Conservation (phyloP, 2,113 vertebrate species). For the Gambusia affinis region DNA sequence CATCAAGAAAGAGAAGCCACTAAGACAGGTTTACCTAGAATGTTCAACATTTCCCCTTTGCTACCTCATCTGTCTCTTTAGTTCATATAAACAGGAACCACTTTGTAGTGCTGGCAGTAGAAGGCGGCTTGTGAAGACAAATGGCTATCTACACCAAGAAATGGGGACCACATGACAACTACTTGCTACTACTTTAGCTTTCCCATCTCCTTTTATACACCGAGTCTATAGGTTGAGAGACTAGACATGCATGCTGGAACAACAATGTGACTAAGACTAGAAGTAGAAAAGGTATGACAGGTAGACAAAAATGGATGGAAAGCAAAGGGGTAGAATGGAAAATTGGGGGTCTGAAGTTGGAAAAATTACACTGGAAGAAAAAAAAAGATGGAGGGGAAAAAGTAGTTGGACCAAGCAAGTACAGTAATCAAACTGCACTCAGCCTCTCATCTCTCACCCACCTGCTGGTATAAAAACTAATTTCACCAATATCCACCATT, state of each 20-base stretch:
- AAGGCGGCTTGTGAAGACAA: conserved; percentile 61
- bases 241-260: neutral
- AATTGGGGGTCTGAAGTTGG: neutral
- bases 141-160: neutral
- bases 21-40: neutral
- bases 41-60: conserved; percentile 32
- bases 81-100: conserved; percentile 77
- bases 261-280: neutral
- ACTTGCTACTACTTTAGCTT: neutral
- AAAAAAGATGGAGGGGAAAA: neutral
- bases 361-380: neutral
- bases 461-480: conserved; percentile 15
- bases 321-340: neutral
- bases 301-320: neutral
- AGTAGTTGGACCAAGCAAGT: neutral
- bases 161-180: neutral
- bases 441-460: conserved; percentile 4
- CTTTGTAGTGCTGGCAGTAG: conserved; percentile 67
- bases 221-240: neutral
- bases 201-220: neutral
- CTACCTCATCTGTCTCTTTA: conserved; percentile 59
- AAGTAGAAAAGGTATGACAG: neutral
- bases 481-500: conserved; percentile 26
- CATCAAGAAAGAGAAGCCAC: neutral
- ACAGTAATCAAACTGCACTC: conserved; percentile 23